phyloP scores from a whole-genome alignment of 2,113 vertebrate species.

The Gymnorhina tibicen region DNA sequence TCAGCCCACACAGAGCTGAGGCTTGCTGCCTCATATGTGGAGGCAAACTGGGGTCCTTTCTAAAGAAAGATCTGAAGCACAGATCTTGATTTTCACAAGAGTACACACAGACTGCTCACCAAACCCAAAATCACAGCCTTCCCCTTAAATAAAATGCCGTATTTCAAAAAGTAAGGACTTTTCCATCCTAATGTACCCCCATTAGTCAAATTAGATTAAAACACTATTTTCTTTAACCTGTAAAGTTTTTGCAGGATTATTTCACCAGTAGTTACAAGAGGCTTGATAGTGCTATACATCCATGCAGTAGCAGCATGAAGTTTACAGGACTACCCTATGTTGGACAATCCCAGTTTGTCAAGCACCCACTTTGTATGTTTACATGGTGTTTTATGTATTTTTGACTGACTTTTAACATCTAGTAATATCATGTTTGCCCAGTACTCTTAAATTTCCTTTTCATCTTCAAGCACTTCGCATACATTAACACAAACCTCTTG shows the following conservation, averaged over 20 bases:
- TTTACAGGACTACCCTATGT: background rate
- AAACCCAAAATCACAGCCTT: background rate
- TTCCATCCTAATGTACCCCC: background rate
- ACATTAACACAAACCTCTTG: background rate
- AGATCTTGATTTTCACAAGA: background rate
- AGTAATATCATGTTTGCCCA: background rate
- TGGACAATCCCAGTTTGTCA: background rate
- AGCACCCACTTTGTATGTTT: background rate
- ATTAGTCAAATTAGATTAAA: background rate
- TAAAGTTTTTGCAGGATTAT: background rate
- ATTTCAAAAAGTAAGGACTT: background rate
- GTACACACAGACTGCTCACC: background rate
- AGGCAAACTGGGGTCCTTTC: background rate
- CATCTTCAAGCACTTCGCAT: background rate
- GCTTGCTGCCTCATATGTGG: background rate
- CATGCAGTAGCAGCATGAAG: background rate
- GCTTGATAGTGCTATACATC: background rate
- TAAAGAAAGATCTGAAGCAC: background rate
- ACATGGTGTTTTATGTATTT: background rate
- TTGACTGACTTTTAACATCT: background rate
- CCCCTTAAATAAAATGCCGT: background rate
- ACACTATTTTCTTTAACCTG: background rate
- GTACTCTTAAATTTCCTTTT: background rate
- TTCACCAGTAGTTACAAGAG: background rate
- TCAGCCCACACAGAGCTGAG: background rate